phyloP scores from a whole-genome alignment of 2,888 invertebrate species.

The Alentia gelatinosa region DNA sequence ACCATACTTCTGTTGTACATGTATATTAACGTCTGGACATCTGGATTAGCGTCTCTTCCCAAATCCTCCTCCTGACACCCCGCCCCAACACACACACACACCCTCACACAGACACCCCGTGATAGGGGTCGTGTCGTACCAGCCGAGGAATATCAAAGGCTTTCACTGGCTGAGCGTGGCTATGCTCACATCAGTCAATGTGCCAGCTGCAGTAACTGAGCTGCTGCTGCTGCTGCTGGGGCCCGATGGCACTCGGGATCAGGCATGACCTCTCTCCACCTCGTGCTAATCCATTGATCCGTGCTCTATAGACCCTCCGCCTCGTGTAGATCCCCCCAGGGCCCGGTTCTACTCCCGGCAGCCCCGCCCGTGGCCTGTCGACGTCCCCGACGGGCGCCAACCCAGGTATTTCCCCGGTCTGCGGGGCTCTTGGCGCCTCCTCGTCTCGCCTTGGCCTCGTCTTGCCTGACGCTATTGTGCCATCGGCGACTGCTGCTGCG shows the following conservation, averaged over 20 bases:
- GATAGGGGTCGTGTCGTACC: neutral
- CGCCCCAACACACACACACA: neutral
- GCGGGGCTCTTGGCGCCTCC: neutral
- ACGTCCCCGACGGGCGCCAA: no score
- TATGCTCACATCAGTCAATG: neutral
- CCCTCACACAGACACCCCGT: neutral
- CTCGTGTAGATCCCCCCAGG: neutral
- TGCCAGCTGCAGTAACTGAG: neutral
- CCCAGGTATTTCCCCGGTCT: neutral
- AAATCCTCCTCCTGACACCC: neutral
- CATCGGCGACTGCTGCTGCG: neutral
- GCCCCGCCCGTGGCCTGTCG: no score
- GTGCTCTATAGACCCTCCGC: constrained; percentile 2
- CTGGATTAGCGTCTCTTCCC: neutral
- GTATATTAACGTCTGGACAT: neutral
- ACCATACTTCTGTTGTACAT: no score
- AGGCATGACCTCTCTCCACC: neutral
- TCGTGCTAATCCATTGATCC: constrained; percentile 34
- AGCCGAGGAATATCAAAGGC: constrained; percentile 20
- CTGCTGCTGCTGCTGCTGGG: neutral
- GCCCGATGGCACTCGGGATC: neutral
- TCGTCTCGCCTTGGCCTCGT: neutral
- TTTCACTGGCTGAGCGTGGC: neutral
- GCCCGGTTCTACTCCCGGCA: neutral
- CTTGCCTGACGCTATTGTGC: constrained; percentile 24